Conservation (phyloP, 2,113 vertebrate species). For the Sterrhoptilus dennistouni region DNA sequence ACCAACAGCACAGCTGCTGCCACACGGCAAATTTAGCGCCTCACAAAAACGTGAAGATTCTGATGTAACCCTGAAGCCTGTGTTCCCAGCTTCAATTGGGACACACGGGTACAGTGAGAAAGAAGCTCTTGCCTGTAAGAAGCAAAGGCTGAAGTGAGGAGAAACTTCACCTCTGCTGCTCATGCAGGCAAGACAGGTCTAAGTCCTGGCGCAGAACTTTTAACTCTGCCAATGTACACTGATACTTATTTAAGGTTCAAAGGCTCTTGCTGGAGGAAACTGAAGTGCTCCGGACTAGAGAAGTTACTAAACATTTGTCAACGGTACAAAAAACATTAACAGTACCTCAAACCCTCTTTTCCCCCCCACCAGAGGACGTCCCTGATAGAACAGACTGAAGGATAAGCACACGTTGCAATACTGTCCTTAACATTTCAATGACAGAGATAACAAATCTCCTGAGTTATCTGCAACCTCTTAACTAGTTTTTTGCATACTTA, state of each 20-base stretch:
- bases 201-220: neutral
- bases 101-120: fast-evolving
- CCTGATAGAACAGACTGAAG: neutral
- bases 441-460: neutral
- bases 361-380: neutral
- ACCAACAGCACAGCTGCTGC: neutral
- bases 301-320: neutral
- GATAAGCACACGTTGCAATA: neutral
- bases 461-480: neutral
- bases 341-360: neutral
- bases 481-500: neutral
- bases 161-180: neutral
- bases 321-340: neutral
- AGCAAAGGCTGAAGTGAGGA: neutral
- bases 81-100: neutral
- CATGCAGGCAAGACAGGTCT: neutral
- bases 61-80: neutral
- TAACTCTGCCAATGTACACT: neutral
- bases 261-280: neutral
- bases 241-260: neutral
- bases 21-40: neutral
- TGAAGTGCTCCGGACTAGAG: neutral
- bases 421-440: neutral
- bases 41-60: neutral
- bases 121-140: neutral